Conservation (phyloP, 1,140 invertebrate species). For the Drosophila tropicalis region DNA sequence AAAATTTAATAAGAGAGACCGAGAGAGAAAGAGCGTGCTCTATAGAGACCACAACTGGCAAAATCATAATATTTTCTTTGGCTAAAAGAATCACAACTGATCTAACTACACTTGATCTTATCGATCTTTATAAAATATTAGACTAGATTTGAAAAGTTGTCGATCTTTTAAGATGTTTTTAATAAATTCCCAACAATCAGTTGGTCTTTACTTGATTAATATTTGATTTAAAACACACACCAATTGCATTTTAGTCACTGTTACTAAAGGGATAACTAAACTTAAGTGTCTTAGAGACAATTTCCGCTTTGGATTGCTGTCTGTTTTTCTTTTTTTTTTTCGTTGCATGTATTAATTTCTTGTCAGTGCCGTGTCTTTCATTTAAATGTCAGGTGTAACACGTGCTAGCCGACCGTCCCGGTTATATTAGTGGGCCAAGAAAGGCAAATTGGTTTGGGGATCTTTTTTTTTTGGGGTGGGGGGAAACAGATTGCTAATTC, state of each 20-base stretch:
- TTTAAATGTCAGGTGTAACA: slow-evolving; percentile 50
- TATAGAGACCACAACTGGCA: slow-evolving; percentile 31
- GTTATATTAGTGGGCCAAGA: not conserved
- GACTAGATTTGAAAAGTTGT: too few species aligned
- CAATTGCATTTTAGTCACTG: not conserved
- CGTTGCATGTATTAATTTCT: not conserved
- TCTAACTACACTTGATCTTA: too few species aligned
- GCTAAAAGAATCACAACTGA: not conserved
- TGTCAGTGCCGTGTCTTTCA: slow-evolving; percentile 2
- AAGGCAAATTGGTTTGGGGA: slow-evolving; percentile 10
- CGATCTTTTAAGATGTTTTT: not conserved
- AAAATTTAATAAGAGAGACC: not conserved
- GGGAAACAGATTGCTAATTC: slow-evolving; percentile 65
- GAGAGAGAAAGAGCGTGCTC: slow-evolving; percentile 2
- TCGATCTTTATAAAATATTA: too few species aligned
- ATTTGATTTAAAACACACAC: too few species aligned
- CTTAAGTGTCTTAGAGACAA: not conserved
- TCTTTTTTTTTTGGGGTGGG: slow-evolving; percentile 27
- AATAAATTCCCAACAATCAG: not conserved
- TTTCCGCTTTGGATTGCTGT: not conserved
- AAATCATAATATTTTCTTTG: slow-evolving; percentile 24
- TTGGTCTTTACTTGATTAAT: too few species aligned
- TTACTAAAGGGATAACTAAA: not conserved
- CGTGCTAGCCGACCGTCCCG: slow-evolving; percentile 47
- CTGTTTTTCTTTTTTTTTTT: too few species aligned